Base-by-base conservation (phyloP, 2,113 vertebrate species). In the Piaya cayana region DNA sequence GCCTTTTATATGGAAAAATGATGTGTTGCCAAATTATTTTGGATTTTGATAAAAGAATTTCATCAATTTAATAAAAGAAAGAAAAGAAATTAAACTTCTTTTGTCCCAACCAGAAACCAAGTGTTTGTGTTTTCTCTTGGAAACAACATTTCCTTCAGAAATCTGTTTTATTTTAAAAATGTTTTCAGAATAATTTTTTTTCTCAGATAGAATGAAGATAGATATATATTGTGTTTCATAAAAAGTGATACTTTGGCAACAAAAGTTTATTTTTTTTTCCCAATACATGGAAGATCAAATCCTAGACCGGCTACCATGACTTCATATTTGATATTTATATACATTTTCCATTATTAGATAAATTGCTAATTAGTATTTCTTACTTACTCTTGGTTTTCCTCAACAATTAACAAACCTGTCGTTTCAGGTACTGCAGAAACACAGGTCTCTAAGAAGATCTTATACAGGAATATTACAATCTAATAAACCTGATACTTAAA, bases 241-340 rank as follows among this genome's bases (percentile, higher is more conserved):
- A 79, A 43, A 74, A 58, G 45, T 2, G 1, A 15, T 43, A 26
- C 0, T 5, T 71, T 47, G 6, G 1, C 30, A 12, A 29, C 8
- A 60, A 55, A 79, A 42, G 3, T 34, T 34, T 37, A 47, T 20
- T 34, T 0, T 42, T 50, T 32, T 53, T n/a, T 55, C 9, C 11
- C 9, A 13, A 6, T 26, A 10, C 6, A 18, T 42, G 19, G 11
- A 50, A 86, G 82, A 68, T 15, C 5, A 2, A 12, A 39, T 76
- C 20, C 80, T 70, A 90, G 4, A 60, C 8, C 6, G 65, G 8
- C 7, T 79, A 10, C 65, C 20, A 49, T 21, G 9, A 43, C 6
- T 6, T 68, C 10, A n/a, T 3, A 50, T 76, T 53, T 88, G 3
- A 26, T 52, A 0, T 60, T 82, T 67, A 29, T 20, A 6, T 59